Percentiles rank a stretch among this genome's conserved stretches.
Conservation (phyloP, 2,797 vertebrate species). For the Pangasius mekongensis region DNA sequence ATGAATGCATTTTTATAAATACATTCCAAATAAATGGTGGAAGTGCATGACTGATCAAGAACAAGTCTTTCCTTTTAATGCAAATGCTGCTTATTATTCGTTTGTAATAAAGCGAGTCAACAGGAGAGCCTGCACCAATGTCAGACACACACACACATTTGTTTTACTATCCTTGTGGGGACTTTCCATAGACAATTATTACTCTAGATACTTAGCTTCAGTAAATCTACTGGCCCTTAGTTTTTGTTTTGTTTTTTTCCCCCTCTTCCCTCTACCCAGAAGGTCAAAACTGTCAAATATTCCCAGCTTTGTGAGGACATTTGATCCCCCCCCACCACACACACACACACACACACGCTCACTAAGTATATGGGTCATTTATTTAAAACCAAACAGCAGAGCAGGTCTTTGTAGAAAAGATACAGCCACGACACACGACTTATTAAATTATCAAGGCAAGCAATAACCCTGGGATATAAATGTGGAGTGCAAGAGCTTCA, state of each 20-base stretch:
- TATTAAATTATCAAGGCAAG: slow-evolving; percentile 40
- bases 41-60: not conserved
- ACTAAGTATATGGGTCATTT: slow-evolving; percentile 23
- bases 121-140: not conserved
- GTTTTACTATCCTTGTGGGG: not conserved
- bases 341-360: not conserved
- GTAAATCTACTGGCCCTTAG: not conserved
- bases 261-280: not conserved
- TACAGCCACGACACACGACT: slow-evolving; percentile 13
- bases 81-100: not conserved
- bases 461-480: slow-evolving; percentile 65
- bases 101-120: not conserved
- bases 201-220: not conserved
- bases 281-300: not conserved
- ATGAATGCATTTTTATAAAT: slow-evolving; percentile 18
- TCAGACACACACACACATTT: not conserved
- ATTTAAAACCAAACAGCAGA: slow-evolving; percentile 39
- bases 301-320: not conserved
- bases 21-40: slow-evolving; percentile 1
- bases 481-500: slow-evolving; percentile 74
- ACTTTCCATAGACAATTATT: not conserved
- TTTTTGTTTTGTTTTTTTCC: not conserved
- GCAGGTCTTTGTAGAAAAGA: slow-evolving; percentile 31
- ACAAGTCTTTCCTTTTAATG: not conserved
- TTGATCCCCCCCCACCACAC: not conserved